Conservation (phyloP, 2,888 invertebrate genomes). For the Drosophila birchii region DNA sequence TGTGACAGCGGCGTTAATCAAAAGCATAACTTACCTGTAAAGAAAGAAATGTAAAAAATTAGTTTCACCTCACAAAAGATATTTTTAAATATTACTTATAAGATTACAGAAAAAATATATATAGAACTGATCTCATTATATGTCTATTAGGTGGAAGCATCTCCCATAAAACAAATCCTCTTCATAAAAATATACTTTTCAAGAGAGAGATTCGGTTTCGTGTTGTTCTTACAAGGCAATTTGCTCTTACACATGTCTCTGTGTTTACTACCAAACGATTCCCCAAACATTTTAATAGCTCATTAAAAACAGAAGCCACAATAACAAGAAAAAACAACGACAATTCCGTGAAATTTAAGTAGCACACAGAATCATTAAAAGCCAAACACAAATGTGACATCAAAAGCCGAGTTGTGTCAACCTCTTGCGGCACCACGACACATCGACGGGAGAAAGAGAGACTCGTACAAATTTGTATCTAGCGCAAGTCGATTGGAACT, state of each 20-base stretch:
- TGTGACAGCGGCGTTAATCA: constrained; percentile 18
- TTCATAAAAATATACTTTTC: constrained; percentile 25
- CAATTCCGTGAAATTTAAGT: constrained; percentile 59
- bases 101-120: constrained; percentile 10
- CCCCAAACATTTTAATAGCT: constrained; percentile 63
- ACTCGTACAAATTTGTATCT: constrained; percentile 49
- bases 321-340: constrained; percentile 19
- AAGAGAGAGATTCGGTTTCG: constrained; percentile 3
- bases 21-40: constrained; percentile 62
- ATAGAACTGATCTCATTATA: constrained; percentile 21
- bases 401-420: constrained; percentile 37
- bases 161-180: constrained; percentile 30
- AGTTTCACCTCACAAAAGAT: not conserved
- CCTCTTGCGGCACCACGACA: constrained; percentile 5
- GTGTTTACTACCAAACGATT: constrained; percentile 15
- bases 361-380: constrained; percentile 59
- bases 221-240: constrained; percentile 47
- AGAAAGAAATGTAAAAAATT: constrained; percentile 2
- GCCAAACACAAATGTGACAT: constrained; percentile 65
- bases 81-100: not conserved
- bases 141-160: constrained; percentile 3
- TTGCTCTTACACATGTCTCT: constrained; percentile 40
- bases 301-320: constrained; percentile 54
- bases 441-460: not conserved
- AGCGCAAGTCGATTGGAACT: constrained; percentile 58